Evolutionary conservation across 1,140 invertebrate genomes (phyloP), one percentile per base, ranked within the genome.

Genomic region (Temnothorax nylanderi): DNA sequence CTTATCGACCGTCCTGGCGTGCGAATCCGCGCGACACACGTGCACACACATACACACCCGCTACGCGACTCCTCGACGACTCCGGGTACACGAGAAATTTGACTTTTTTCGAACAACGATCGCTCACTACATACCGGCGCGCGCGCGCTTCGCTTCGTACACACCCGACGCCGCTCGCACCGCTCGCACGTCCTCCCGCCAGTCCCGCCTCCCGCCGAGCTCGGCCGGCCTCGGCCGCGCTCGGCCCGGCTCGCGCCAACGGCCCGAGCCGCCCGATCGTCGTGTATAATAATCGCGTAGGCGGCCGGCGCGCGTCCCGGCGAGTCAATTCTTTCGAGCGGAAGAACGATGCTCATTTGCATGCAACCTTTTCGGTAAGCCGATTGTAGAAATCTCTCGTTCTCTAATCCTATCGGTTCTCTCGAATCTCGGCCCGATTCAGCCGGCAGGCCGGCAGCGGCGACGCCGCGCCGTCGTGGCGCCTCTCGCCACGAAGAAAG

Each of bases 91-190:
- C 80, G 41, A 62, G 26, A 84, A 84, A 47, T 21, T 84, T 21
- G 54, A 84, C 80, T 84, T 84, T 84, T 67, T 84, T 62, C 80
- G 69, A 60, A 60, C 54, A 74, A 84, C 80, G 69, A 75, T 49
- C 51, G 34, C 56, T 32, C 51, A 49, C 32, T 74, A 21, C 32
- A 32, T 49, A 49, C 80, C 80, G 54, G 80, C 69, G 80, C 80
- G 78, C 78, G 26, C 26, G 69, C 80, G 54, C 7, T 84, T 32
- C 80, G 54, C 7, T 84, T 32, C 80, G 21, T 84, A 84, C 80
- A 84, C 80, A 84, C 80, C 80, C 80, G 80, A 84, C 69, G 80
- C 80, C 80, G 80, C 80, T 84, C 80, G 80, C 80, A 49, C 80
- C 80, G 80, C 80, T 84, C 80, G 80, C 80, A 49, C 77, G 77